These are phyloP conservation scores for Hydractinia symbiolongicarpus DNA, from an alignment of 30 jellyfish, hydroid and myxozoan genomes.

Conservation along the genomic window DNA sequence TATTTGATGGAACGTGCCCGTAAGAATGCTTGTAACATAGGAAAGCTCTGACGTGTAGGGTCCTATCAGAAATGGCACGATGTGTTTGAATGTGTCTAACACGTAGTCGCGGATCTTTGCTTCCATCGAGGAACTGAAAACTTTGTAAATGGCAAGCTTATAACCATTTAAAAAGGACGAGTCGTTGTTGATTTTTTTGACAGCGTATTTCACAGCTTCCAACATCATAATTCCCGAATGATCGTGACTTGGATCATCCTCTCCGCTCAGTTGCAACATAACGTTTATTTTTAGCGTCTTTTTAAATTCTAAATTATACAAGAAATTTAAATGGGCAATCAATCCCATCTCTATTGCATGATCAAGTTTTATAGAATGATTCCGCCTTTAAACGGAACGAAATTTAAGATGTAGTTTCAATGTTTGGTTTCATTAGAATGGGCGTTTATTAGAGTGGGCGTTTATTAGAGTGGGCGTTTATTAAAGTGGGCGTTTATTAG, in stretches of 20 bases:
- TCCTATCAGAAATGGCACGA: constrained; percentile 28
- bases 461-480: no score
- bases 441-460: no score
- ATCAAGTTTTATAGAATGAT: no score
- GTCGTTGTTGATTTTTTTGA: constrained; percentile 43
- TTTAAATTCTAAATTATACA: background rate
- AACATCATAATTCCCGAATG: constrained; percentile 16
- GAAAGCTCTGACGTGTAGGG: constrained; percentile 36
- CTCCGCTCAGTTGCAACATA: background rate
- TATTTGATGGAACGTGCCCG: constrained; percentile 24
- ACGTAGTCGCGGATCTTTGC: constrained; percentile 16
- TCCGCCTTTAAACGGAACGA: no score
- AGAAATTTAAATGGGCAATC: no score
- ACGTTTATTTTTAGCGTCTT: constrained; percentile 16
- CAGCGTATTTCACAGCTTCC: constrained; percentile 29
- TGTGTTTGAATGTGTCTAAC: constrained; percentile 1
- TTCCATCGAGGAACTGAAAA: background rate
- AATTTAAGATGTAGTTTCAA: no score
- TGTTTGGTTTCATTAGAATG: no score
- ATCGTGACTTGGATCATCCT: background rate
- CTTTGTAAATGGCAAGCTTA: constrained; percentile 1
- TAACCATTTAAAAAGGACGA: constrained; percentile 55
- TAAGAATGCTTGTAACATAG: constrained; percentile 23
- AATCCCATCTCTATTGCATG: no score
- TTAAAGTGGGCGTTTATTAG: no score